A percentile compares a stretch with the other conserved stretches of the same genome.
Evolutionary conservation across 2,113 vertebrate genomes (phyloP).

Genomic region (Probosciger aterrimus): DNA sequence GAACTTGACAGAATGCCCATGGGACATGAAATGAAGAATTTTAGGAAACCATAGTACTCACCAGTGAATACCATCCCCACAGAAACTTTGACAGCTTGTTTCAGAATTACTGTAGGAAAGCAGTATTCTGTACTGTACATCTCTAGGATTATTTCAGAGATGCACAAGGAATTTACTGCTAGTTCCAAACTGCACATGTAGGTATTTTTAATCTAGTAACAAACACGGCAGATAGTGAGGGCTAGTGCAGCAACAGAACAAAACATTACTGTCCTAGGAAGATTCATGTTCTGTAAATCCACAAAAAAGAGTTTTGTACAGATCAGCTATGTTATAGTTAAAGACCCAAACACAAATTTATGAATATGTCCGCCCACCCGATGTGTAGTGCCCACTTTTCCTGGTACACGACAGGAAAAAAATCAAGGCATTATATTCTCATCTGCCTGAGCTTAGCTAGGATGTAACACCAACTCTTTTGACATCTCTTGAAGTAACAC

Average conservation of each 20-base stretch:
- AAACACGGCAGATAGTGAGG: neutral
- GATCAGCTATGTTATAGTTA: neutral
- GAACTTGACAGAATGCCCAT: neutral
- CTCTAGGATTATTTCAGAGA: neutral
- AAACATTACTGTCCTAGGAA: neutral
- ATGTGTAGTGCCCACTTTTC: neutral
- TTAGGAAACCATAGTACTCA: neutral
- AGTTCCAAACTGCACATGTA: neutral
- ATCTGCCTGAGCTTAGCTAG: neutral
- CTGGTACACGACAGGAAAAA: neutral
- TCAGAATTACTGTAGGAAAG: neutral
- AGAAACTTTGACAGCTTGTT: neutral
- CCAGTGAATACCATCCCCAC: neutral
- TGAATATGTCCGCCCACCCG: neutral
- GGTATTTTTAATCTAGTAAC: neutral
- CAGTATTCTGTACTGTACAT: neutral
- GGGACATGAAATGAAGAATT: neutral
- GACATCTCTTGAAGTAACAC: neutral
- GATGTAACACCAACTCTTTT: neutral
- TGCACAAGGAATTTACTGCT: neutral
- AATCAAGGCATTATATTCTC: neutral
- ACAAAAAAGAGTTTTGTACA: neutral
- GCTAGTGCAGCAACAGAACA: neutral
- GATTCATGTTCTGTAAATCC: neutral
- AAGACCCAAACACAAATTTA: neutral